Evolutionary conservation across 2,113 vertebrate genomes (phyloP), one percentile per base, ranked within the genome.

Genomic region (Gasterosteus aculeatus): DNA sequence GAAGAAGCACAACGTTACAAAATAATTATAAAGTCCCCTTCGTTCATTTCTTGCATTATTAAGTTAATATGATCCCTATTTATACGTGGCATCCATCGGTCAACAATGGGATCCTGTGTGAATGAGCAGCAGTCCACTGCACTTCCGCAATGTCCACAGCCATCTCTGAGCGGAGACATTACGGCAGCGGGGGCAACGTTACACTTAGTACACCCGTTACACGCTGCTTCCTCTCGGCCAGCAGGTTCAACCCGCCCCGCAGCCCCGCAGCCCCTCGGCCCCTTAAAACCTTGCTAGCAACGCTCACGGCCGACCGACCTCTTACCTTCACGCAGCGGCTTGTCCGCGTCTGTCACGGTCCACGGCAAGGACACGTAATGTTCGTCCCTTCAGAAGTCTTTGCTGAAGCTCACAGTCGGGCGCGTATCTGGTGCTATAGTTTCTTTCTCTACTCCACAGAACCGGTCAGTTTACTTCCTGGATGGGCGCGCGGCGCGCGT

Each of bases 381-480:
- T 38, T 38, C 1, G 41, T 66, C 47, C 31, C 14, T 58, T 49
- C 46, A 31, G 14, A 18, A 1, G 8, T 4, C 1, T 60, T 14
- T 7, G 10, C 0, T 8, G 18, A 56, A 53, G 31, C 9, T 7
- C 1, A 19, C 38, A 46, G 11, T 42, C 5, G 2, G 38, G 64
- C 58, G 33, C 79, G 73, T 75, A 47, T 41, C 46, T 31, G 15
- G 58, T 39, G 42, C 14, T 31, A 60, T 38, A 19, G 62, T 41
- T 65, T 63, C 8, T 35, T 29, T 33, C 51, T 57, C 19, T 14
- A 1, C 10, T 56, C 31, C 15, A 31, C 54, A 56, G n/a, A 73
- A 59, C 72, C 70, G 68, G 59, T 77, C 65, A 78, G 19, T 79
- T 86, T 77, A 90, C 87, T 91, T 91, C 88, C 90, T 83, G 90